A percentile compares a stretch with the other conserved stretches of the same genome.
Conservation (phyloP, 2,888 invertebrate genomes). For the Lithodes maja region DNA sequence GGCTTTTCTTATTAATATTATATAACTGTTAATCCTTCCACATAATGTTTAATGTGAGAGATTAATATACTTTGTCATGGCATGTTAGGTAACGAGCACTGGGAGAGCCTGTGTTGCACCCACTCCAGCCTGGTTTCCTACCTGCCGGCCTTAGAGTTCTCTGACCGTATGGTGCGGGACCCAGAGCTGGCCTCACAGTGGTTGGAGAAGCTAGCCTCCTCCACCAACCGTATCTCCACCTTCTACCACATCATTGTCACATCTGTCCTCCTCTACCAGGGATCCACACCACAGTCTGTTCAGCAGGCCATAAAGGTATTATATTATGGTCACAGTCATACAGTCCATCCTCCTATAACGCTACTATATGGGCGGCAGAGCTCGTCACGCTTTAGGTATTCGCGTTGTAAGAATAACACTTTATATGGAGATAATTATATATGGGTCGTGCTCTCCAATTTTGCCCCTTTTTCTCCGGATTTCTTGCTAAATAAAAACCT, state of each 20-base stretch:
- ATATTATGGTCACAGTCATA: background rate
- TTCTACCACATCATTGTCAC: constrained; percentile 66
- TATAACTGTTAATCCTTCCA: too few relatives aligned
- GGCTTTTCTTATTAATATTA: too few relatives aligned
- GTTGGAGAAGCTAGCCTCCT: constrained; percentile 57
- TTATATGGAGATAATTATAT: too few relatives aligned
- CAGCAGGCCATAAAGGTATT: constrained; percentile 66
- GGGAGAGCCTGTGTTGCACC: constrained; percentile 52
- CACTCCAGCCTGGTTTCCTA: constrained; percentile 62
- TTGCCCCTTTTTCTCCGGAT: too few relatives aligned
- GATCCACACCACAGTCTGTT: constrained; percentile 63
- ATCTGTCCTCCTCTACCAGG: constrained; percentile 66
- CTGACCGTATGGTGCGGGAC: constrained; percentile 65
- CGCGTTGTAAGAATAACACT: too few relatives aligned
- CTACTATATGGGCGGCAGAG: too few relatives aligned
- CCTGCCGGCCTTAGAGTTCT: constrained; percentile 64
- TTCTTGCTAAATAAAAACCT: too few relatives aligned
- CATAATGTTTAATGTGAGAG: too few relatives aligned
- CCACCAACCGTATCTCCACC: constrained; percentile 59
- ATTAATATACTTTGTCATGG: too few relatives aligned
- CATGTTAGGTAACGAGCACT: constrained; percentile 60
- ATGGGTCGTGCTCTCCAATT: too few relatives aligned
- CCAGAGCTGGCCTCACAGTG: constrained; percentile 61
- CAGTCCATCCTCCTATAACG: too few relatives aligned
- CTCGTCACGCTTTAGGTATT: too few relatives aligned